Evolutionary conservation across 2,888 invertebrate species (phyloP).

Genomic region (Nomada ferruginata): DNA sequence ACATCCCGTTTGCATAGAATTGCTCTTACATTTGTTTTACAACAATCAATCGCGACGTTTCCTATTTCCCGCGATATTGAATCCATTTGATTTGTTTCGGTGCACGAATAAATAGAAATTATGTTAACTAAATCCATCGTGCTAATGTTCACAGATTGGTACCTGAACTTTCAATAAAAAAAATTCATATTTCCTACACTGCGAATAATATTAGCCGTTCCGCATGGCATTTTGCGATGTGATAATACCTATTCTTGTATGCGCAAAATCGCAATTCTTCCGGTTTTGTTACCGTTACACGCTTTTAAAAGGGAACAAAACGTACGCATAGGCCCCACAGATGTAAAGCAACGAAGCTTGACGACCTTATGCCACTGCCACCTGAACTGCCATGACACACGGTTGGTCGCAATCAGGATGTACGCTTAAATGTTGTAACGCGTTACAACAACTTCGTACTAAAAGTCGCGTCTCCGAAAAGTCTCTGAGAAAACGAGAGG

Average conservation of each 20-base stretch:
- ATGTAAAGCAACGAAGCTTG: slow-evolving; percentile 45
- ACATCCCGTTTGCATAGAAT: neutral
- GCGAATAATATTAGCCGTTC: neutral
- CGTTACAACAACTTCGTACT: neutral
- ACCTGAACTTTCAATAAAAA: no score
- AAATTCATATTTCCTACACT: no score
- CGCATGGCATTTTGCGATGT: neutral
- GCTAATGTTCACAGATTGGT: no score
- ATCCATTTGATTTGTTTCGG: neutral
- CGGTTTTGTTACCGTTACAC: slow-evolving; percentile 5
- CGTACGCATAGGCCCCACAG: slow-evolving; percentile 26
- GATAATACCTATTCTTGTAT: neutral
- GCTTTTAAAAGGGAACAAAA: slow-evolving; percentile 23
- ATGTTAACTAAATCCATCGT: no score
- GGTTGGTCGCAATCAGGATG: slow-evolving; percentile 7
- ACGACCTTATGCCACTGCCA: slow-evolving; percentile 60
- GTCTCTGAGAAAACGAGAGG: neutral
- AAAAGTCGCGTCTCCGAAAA: neutral
- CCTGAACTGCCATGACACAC: slow-evolving; percentile 54
- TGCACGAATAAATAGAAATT: no score
- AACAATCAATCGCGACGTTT: neutral
- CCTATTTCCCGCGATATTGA: neutral
- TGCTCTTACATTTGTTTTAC: neutral
- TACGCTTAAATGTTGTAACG: slow-evolving; percentile 1
- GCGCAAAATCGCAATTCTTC: neutral